phyloP scores from a whole-genome alignment of 2,113 vertebrate species.

The Pachyramphus minor region DNA sequence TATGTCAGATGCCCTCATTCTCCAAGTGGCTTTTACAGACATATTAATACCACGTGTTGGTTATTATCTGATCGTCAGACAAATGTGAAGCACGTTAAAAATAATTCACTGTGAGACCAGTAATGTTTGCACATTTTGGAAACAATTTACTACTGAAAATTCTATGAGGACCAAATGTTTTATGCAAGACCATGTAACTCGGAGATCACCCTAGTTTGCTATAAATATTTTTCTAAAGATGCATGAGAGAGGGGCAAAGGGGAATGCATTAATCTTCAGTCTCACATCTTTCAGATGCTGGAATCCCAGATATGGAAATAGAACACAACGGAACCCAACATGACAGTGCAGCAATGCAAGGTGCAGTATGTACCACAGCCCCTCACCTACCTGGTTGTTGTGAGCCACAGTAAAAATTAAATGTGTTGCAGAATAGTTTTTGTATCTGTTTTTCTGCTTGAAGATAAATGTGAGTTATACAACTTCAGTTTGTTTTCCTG shows the following conservation, averaged over 20 bases:
- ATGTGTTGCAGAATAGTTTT: not conserved
- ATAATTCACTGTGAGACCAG: slow-evolving; percentile 13
- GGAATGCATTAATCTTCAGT: slow-evolving; percentile 46
- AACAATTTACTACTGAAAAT: slow-evolving; percentile 39
- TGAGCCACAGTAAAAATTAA: not conserved
- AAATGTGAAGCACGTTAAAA: slow-evolving; percentile 28
- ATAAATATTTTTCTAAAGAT: slow-evolving; percentile 24
- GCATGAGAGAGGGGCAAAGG: slow-evolving; percentile 1
- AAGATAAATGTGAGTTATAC: not conserved
- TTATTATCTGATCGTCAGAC: not conserved
- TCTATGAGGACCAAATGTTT: slow-evolving; percentile 9
- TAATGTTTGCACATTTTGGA: slow-evolving; percentile 33
- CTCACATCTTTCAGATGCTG: slow-evolving; percentile 79
- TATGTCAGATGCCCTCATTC: not conserved
- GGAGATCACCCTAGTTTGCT: slow-evolving; percentile 19
- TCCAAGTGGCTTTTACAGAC: not conserved
- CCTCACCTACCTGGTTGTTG: not conserved
- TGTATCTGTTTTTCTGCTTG: not conserved
- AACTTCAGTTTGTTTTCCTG: not conserved
- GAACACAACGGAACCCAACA: slow-evolving; percentile 83
- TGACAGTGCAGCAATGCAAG: slow-evolving; percentile 83
- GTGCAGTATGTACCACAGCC: slow-evolving; percentile 63
- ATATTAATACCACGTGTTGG: not conserved
- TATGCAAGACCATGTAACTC: not conserved
- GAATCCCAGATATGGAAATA: slow-evolving; percentile 82